Base-by-base conservation (phyloP, 1,140 invertebrate species). In the Platyscapa corneri region DNA sequence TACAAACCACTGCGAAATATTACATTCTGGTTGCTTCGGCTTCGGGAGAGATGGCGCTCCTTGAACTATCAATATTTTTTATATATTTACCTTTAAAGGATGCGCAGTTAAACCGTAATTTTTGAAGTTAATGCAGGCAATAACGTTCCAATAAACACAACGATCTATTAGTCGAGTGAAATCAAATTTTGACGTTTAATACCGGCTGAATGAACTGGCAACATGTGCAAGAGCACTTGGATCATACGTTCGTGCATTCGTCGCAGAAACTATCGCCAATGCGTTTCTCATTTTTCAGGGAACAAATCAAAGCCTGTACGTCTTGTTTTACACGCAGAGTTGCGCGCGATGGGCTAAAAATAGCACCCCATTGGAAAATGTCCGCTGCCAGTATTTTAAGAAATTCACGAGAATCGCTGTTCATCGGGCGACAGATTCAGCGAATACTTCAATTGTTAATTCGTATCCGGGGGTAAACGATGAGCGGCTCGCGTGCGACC, bases 311-410 rank as follows among this genome's bases (percentile, higher is more conserved):
- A 82, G 32, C 1, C 64, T 23, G 64, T n/a, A 7, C n/a, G 14
- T 72, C 79, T n/a, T 30, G 42, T 23, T 30, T 80, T 65, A 72
- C 32, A 37, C 6, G 37, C 78, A 18, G 37, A 23, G 65, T 39
- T 30, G 53, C 0, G 42, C 10, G 10, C 64, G 78, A 53, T 39
- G 79, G 37, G 39, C 64, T 42, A 82, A 82, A 82, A 70, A 82
- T 82, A 82, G 64, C 39, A 37, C 60, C 60, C 64, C 39, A 82
- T 70, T 42, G 65, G 46, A 53, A 82, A 82, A 82, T 49, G 39
- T n/a, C n/a, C 27, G 20, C 32, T 42, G 2, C 18, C 60, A 30
- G 64, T 82, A 82, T 82, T 82, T 82, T 82, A 82, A 82, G 79
- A 72, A 53, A 67, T 82, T 70, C 46, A 23, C 20, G 34, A 39